Percentiles rank a stretch among this genome's conserved stretches.
Conservation (phyloP, 2,113 vertebrate genomes). For the Tupaia tana region DNA sequence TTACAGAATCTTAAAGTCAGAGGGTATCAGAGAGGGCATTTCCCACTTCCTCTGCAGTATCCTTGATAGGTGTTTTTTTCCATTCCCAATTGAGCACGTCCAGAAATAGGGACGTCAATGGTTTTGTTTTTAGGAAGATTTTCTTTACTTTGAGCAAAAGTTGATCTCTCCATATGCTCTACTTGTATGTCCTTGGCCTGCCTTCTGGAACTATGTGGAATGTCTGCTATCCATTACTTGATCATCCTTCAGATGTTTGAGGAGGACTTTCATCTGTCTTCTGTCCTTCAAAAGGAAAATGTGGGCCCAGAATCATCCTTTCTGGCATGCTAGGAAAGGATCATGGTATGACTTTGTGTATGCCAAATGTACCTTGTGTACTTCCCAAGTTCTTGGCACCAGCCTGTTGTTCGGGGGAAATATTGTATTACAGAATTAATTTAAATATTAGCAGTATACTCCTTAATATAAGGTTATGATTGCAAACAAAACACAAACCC, state of each 20-base stretch:
- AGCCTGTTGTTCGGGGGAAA: background rate
- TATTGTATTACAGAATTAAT: constrained; percentile 19
- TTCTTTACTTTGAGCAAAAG: constrained; percentile 12
- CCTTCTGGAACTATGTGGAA: background rate
- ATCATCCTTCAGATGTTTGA: background rate
- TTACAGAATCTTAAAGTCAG: background rate
- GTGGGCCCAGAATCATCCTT: background rate
- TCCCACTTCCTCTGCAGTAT: background rate
- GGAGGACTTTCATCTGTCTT: background rate
- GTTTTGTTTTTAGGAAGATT: background rate
- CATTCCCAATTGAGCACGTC: background rate
- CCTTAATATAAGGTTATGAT: constrained; percentile 4
- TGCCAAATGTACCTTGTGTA: background rate
- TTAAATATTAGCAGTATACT: background rate
- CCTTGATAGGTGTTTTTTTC: background rate
- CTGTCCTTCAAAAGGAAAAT: background rate
- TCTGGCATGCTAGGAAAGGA: background rate
- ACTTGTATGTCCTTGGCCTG: background rate
- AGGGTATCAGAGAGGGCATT: background rate
- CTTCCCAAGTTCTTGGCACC: background rate
- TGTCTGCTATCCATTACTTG: background rate
- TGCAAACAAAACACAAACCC: background rate
- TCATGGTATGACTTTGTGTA: background rate
- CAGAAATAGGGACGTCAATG: background rate
- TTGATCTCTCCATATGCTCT: background rate